These are phyloP conservation scores for Drosophila emarginata DNA, from an alignment of 2,888 invertebrate genomes.

Conservation along the genomic window DNA sequence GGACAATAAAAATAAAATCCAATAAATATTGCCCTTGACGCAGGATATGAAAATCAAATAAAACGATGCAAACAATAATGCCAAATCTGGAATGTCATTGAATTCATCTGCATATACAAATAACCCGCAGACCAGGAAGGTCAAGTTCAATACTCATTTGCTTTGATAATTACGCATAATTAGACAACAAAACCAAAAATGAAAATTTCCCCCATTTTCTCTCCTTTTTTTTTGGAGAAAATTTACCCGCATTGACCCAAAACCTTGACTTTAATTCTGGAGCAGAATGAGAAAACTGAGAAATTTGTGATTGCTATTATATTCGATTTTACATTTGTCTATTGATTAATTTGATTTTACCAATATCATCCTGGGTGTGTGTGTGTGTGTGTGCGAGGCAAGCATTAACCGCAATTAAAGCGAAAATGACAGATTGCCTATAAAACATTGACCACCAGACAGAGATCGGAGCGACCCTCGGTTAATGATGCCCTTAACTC, in stretches of 20 bases:
- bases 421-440: constrained; percentile 70
- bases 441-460: constrained; percentile 41
- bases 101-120: constrained; percentile 17
- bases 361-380: constrained; percentile 23
- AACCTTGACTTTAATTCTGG: neutral
- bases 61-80: constrained; percentile 8
- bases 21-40: constrained; percentile 55
- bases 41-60: constrained; percentile 52
- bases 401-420: constrained; percentile 65
- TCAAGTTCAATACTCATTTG: constrained; percentile 61
- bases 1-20: constrained; percentile 69
- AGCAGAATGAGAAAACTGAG: constrained; percentile 17
- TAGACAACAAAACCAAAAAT: constrained; percentile 49
- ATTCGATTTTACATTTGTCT: constrained; percentile 47
- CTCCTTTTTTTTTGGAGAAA: constrained; percentile 34
- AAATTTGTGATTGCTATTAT: constrained; percentile 10
- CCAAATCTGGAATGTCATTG: constrained; percentile 22
- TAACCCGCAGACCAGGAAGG: constrained; percentile 64
- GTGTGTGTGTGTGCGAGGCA: constrained; percentile 21
- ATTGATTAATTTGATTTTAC: constrained; percentile 63
- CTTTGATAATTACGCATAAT: constrained; percentile 66
- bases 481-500: neutral
- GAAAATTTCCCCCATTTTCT: constrained; percentile 34
- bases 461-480: constrained; percentile 59
- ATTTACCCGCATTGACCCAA: constrained; percentile 28